Percentiles rank a stretch among this genome's conserved stretches.
Evolutionary conservation across 2,113 vertebrate species (phyloP).

Genomic region (Plecotus auritus): DNA sequence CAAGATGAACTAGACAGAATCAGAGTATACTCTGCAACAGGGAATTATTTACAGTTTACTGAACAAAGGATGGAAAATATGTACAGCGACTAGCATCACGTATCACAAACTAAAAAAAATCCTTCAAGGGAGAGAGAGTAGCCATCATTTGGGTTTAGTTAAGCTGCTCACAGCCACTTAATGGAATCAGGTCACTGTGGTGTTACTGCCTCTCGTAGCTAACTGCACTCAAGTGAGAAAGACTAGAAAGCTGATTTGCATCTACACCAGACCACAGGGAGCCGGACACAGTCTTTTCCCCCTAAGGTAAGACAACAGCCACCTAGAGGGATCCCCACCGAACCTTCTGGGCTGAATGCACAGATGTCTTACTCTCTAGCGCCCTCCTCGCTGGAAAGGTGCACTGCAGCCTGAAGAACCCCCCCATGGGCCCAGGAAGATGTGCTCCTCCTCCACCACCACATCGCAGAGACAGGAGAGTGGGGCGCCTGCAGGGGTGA

Average conservation of each 20-base stretch:
- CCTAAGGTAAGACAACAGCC: neutral
- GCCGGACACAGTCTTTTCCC: neutral
- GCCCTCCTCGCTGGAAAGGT: neutral
- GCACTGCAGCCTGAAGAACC: neutral
- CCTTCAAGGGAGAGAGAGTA: neutral
- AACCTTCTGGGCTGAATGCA: neutral
- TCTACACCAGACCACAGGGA: neutral
- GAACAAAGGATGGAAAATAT: neutral
- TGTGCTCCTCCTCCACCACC: neutral
- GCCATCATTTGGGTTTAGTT: constrained; percentile 45
- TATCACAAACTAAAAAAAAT: neutral
- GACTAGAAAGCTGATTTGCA: constrained; percentile 24
- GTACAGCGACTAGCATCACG: neutral
- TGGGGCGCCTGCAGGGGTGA: neutral
- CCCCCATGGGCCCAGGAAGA: neutral
- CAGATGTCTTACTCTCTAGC: neutral
- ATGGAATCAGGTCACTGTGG: constrained; percentile 39
- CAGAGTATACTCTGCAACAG: neutral
- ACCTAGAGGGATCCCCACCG: neutral
- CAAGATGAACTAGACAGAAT: neutral
- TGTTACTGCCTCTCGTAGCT: constrained; percentile 30
- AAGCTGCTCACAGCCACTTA: constrained; percentile 50
- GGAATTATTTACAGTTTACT: neutral
- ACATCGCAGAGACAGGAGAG: neutral
- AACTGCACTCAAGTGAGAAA: constrained; percentile 24